Evolutionary conservation across 2,113 vertebrate species (phyloP).

Genomic region (Hipposideros armiger): DNA sequence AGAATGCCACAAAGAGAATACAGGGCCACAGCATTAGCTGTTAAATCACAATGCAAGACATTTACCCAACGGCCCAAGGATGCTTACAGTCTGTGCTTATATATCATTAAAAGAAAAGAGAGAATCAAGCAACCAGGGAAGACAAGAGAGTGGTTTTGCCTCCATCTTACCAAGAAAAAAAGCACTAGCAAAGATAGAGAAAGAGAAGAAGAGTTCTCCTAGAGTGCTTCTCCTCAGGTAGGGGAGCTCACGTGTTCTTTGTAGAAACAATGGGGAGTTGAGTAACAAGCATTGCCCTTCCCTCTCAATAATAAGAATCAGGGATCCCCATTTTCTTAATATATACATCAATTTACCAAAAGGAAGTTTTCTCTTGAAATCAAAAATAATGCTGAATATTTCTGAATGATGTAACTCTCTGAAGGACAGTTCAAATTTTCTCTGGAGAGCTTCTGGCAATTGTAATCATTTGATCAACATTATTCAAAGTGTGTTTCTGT

Average conservation of each 20-base stretch:
- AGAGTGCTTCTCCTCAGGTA: background rate
- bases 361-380: slow-evolving; percentile 18
- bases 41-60: background rate
- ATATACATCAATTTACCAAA: background rate
- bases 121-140: background rate
- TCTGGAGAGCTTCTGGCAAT: background rate
- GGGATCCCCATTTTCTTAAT: background rate
- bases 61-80: background rate
- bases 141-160: background rate
- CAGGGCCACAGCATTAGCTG: too few relatives aligned
- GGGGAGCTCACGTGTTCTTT: background rate
- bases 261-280: background rate
- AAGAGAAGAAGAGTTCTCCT: background rate
- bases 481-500: background rate
- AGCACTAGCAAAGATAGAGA: background rate
- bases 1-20: background rate
- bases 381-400: background rate
- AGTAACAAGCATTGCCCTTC: background rate
- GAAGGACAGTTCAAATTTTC: background rate
- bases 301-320: background rate
- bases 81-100: background rate
- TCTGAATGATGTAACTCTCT: background rate
- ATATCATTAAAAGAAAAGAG: background rate
- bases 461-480: background rate
- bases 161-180: background rate